Evolutionary conservation across 2,113 vertebrate genomes (phyloP).

Genomic region (Isurus oxyrinchus): DNA sequence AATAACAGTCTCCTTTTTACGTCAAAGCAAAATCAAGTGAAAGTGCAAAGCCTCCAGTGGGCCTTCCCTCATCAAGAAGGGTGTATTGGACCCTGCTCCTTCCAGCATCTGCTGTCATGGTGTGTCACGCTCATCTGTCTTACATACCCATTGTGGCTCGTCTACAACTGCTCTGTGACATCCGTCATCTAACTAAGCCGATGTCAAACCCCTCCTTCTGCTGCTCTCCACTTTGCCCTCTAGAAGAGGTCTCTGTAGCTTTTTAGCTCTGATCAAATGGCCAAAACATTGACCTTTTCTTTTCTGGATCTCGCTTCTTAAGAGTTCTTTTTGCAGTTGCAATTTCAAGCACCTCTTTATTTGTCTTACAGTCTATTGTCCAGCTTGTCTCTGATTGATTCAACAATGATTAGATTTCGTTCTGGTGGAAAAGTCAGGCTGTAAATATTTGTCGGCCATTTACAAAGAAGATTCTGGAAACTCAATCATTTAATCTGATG

Average conservation of each 20-base stretch:
- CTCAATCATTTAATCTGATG: constrained; percentile 63
- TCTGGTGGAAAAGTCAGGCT: constrained; percentile 45
- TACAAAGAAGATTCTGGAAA: constrained; percentile 63
- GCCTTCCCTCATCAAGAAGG: constrained; percentile 52
- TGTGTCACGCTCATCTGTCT: not conserved
- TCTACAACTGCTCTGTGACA: not conserved
- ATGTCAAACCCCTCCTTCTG: not conserved
- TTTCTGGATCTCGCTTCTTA: not conserved
- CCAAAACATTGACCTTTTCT: not conserved
- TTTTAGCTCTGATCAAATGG: not conserved
- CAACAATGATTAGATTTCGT: constrained; percentile 46
- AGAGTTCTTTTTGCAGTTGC: not conserved
- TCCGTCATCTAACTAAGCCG: not conserved
- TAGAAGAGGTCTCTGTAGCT: not conserved
- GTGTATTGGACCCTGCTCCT: constrained; percentile 45
- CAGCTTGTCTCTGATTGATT: constrained; percentile 52
- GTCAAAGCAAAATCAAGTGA: constrained; percentile 65
- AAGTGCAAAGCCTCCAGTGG: constrained; percentile 51
- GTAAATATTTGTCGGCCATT: constrained; percentile 45
- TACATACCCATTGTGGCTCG: not conserved
- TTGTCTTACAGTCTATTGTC: constrained; percentile 44
- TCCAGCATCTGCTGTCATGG: not conserved
- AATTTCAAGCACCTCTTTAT: not conserved
- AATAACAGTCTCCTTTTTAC: constrained; percentile 48
- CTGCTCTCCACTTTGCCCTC: not conserved